Base-by-base conservation (phyloP, 2,888 invertebrate species). In the Lottia scabra region DNA sequence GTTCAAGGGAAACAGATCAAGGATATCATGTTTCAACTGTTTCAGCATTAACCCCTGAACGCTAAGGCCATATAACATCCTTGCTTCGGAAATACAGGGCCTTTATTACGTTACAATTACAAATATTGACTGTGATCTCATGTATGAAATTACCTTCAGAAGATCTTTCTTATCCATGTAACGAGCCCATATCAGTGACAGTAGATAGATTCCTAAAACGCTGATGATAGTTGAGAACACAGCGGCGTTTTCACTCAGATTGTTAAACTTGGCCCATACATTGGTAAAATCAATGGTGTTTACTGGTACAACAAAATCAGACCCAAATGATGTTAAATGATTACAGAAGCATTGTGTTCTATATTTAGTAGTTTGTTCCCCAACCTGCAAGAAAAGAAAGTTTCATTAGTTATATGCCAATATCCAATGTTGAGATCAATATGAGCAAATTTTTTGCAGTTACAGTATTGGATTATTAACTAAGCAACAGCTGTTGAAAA, bases 241-340 rank as follows among this genome's bases (percentile, higher is more conserved):
- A 1, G 89, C 89, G 6, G 89, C 86, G 69, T 88, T 89, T 73
- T 89, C 89, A 46, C 81, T 82, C 43, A 89, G 83, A 71, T 87
- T 84, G 71, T 84, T 85, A 77, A 89, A 89, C 79, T 87, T 87
- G 26, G 83, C 83, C 86, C 86, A 88, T 5, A 89, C 89, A 43
- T 87, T 89, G 69, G 75, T 84, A 78, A 89, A 89, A 83, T 89
- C 88, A 68, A 89, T 89, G 13, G 89, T 89, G 79, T 89, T 89
- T 1, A 88, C 87, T 5, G 89, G 88, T 4, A 88, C 89, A 10
- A 83, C 87, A 68, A 88, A 84, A 78, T 89, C 88, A 13, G 88
- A 86, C 1, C 89, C 89, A 73, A 89, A 89, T 4, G 89, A 87
- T 5, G 89, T 89, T 79, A 89, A 79, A 74, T 89, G 89, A 62